A percentile compares a stretch with the other conserved stretches of the same genome.
Evolutionary conservation across 2,113 vertebrate species (phyloP).

Genomic region (Carollia perspicillata): DNA sequence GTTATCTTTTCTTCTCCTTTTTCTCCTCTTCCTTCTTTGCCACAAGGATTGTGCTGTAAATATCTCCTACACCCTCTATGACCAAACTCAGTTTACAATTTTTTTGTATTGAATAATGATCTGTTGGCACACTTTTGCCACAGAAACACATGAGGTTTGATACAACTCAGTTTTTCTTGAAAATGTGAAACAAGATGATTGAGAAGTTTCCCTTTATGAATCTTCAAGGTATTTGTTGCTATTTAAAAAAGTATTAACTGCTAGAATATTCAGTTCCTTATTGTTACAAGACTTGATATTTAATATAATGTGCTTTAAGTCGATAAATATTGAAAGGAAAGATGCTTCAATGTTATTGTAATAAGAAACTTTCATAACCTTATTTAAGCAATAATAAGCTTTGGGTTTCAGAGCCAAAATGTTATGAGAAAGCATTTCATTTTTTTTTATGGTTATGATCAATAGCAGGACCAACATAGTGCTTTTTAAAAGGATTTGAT

Average conservation of each 20-base stretch:
- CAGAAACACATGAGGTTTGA: not conserved
- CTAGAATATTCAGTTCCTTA: not conserved
- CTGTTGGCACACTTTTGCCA: not conserved
- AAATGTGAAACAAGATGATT: not conserved
- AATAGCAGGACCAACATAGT: not conserved
- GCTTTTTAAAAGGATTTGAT: not conserved
- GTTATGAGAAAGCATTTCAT: not conserved
- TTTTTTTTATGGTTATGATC: not conserved
- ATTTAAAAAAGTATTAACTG: not conserved
- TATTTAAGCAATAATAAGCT: not conserved
- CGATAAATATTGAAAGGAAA: not conserved
- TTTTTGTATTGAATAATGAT: not conserved
- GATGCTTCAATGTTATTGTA: not conserved
- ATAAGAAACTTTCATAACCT: not conserved
- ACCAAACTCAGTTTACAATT: not conserved
- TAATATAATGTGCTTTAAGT: not conserved
- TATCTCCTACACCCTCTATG: not conserved
- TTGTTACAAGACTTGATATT: not conserved
- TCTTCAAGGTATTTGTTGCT: not conserved
- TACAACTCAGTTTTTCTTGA: not conserved
- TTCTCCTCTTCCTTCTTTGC: not conserved
- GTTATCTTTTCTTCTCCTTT: not conserved
- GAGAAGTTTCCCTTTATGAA: not conserved
- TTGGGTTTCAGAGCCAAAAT: not conserved
- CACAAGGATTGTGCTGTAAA: not conserved